Conservation (phyloP, 2,797 vertebrate species). For the Megalops cyprinoides region DNA sequence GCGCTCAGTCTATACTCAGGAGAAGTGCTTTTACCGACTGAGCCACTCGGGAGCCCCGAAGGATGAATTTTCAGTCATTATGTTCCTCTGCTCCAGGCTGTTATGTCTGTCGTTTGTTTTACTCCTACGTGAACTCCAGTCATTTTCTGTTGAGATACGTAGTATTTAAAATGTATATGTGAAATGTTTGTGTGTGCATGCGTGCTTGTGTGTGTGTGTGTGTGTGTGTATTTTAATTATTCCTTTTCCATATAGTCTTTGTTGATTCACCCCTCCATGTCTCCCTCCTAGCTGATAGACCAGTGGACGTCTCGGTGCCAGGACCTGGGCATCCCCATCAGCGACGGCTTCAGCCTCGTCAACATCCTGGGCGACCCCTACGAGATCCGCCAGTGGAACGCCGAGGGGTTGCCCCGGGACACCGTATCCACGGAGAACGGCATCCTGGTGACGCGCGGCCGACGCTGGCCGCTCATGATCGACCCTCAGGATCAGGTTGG, state of each 20-base stretch:
- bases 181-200: neutral
- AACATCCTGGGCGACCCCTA: constrained; percentile 80
- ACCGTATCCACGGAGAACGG: constrained; percentile 83
- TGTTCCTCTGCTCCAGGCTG: no score
- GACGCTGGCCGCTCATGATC: constrained; percentile 87
- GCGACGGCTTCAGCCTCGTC: constrained; percentile 81
- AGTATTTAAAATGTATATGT: no score
- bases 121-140: no score
- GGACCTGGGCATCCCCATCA: constrained; percentile 79
- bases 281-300: constrained; percentile 75
- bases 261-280: neutral
- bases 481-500: constrained; percentile 86
- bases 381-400: constrained; percentile 85
- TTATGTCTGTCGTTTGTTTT: no score
- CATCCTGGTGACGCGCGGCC: constrained; percentile 82
- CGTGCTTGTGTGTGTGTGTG: constrained; percentile 18
- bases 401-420: constrained; percentile 81
- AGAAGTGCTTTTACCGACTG: no score
- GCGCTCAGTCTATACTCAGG: no score
- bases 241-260: neutral
- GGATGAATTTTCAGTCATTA: no score
- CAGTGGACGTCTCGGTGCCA: constrained; percentile 81
- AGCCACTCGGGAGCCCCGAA: no score
- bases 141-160: no score
- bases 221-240: constrained; percentile 10